Evolutionary conservation across 2,113 vertebrate species (phyloP).

Genomic region (Furnarius figulus): DNA sequence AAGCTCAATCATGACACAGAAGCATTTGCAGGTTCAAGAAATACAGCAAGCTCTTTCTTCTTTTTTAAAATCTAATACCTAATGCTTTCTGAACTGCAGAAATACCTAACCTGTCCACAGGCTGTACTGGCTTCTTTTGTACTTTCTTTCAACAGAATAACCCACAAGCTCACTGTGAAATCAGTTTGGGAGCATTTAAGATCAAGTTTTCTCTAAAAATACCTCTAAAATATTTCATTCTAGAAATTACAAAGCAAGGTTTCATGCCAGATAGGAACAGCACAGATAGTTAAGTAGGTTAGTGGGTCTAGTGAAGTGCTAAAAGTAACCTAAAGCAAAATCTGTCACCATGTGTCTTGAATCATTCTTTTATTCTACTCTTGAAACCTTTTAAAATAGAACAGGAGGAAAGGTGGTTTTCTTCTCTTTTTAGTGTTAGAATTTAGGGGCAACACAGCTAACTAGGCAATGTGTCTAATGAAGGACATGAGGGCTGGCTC

Average conservation of each 20-base stretch:
- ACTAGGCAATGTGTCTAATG: not conserved
- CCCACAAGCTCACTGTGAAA: not conserved
- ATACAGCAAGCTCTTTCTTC: not conserved
- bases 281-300: slow-evolving; percentile 45
- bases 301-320: slow-evolving; percentile 32
- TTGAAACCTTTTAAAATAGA: slow-evolving; percentile 15
- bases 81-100: not conserved
- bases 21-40: not conserved
- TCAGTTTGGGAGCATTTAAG: not conserved
- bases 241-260: not conserved
- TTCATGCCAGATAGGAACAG: not conserved
- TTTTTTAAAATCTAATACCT: not conserved
- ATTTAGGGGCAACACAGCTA: not conserved
- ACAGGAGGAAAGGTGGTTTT: not conserved
- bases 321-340: slow-evolving; percentile 55
- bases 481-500: not conserved
- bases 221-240: slow-evolving; percentile 10
- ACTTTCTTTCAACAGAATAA: not conserved
- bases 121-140: not conserved
- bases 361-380: slow-evolving; percentile 8
- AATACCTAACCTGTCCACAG: not conserved
- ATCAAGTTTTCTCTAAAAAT: not conserved
- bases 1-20: not conserved
- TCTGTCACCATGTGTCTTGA: slow-evolving; percentile 24
- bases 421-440: not conserved